Base-by-base conservation (phyloP, 2,888 invertebrate genomes). In the Strigamia maritima region DNA sequence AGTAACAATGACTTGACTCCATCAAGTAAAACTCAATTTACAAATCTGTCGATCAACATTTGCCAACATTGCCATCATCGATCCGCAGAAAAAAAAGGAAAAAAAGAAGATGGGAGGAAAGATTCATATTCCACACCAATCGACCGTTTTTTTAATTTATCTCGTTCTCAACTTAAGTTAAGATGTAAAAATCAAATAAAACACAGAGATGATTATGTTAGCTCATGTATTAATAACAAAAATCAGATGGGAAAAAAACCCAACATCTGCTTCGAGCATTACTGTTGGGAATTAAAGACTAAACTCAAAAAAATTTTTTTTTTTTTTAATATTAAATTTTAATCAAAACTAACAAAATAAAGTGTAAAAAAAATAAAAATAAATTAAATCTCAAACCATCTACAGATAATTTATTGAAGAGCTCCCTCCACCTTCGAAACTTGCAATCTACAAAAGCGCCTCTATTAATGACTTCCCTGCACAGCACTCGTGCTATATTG, bases 11-110 rank as follows among this genome's bases (percentile, higher is more conserved):
- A 65, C 65, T 65, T 65, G 24, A 65, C 24, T 65, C 26, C 28
- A 65, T 65, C 24, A 26, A 65, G 26, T 26, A 24, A 65, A 65
- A 65, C 65, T 65, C 65, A 65, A 65, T 65, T 65, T 65, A 22
- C 65, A 65, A 65, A 65, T 65, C 65, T 26, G 65, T 65, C 65
- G 65, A 65, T 65, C 65, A 65, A 65, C 65, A 65, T 65, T 65
- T 49, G 22, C 65, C 24, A 65, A 24, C 65, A 65, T 26, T 65
- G 65, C 65, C 65, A 65, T 65, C 26, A 65, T 65, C 28, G 65
- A 65, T 65, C 26, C 26, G n/a, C 49, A 49, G 19, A 16, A n/a
- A 19, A 19, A 26, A 26, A 10, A 26, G 12, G 26, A 24, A 65
- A 10, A 24, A 6, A 14, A 24, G 60, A 26, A 65, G 60, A 10